phyloP scores from a whole-genome alignment of 2,113 vertebrate species.

The Daubentonia madagascariensis region DNA sequence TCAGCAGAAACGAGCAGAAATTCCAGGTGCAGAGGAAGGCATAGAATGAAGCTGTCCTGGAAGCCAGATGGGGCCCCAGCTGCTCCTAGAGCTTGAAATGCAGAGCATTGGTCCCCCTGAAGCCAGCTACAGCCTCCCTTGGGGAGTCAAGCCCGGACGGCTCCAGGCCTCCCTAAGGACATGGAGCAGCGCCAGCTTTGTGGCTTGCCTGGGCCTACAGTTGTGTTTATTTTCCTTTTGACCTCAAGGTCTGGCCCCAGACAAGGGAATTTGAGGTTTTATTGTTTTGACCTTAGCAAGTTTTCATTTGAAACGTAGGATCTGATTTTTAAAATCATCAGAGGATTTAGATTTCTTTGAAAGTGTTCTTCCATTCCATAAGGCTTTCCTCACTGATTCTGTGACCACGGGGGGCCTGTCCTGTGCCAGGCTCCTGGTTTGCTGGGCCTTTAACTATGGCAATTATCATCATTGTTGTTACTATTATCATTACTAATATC shows the following conservation, averaged over 20 bases:
- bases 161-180: neutral
- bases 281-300: conserved; percentile 50
- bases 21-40: neutral
- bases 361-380: neutral
- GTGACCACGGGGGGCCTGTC: neutral
- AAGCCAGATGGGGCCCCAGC: neutral
- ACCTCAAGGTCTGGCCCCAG: conserved; percentile 40
- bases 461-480: fast-evolving
- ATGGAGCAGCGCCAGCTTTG: neutral
- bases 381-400: neutral
- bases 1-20: neutral
- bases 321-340: conserved; percentile 18
- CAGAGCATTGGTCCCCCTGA: fast-evolving
- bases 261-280: conserved; percentile 52
- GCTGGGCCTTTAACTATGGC: neutral
- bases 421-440: neutral
- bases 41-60: neutral
- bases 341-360: neutral
- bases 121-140: neutral
- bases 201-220: neutral
- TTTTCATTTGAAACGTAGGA: conserved; percentile 30
- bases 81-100: neutral
- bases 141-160: neutral
- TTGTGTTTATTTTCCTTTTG: conserved; percentile 56
- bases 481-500: neutral